phyloP scores from a whole-genome alignment of 2,113 vertebrate genomes.

The Guaruba guarouba region DNA sequence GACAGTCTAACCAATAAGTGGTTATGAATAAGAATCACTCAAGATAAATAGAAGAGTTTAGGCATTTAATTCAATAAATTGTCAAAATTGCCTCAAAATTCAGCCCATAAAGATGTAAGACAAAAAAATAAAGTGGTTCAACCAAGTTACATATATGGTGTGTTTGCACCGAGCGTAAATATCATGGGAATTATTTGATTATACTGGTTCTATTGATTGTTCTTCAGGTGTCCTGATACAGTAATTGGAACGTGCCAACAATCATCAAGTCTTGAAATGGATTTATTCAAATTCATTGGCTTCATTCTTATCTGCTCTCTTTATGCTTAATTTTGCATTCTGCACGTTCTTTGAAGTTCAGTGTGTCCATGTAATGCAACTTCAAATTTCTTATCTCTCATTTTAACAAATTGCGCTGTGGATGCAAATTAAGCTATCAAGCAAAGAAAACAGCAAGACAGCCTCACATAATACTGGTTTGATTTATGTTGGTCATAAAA shows the following conservation, averaged over 20 bases:
- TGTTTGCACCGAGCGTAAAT: background rate
- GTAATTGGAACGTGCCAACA: slow-evolving; percentile 19
- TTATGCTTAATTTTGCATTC: background rate
- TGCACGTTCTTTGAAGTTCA: background rate
- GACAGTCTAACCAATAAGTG: background rate
- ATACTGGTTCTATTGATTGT: slow-evolving; percentile 34
- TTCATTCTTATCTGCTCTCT: background rate
- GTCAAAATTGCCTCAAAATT: background rate
- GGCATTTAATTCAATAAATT: background rate
- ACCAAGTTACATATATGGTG: background rate
- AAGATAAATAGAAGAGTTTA: background rate
- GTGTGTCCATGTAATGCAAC: background rate
- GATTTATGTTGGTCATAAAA: slow-evolving; percentile 31
- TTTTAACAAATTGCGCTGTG: background rate
- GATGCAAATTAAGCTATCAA: slow-evolving; percentile 14
- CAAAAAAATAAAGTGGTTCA: background rate
- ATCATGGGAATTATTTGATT: slow-evolving; percentile 40
- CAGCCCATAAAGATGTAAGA: background rate
- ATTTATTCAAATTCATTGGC: slow-evolving; percentile 5
- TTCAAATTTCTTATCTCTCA: background rate
- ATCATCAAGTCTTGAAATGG: background rate
- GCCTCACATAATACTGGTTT: background rate
- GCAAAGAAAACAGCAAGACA: background rate
- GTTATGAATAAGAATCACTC: background rate
- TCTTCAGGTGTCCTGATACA: slow-evolving; percentile 31